phyloP scores from a whole-genome alignment of 2,888 invertebrate species.

The Chironomus tentans region DNA sequence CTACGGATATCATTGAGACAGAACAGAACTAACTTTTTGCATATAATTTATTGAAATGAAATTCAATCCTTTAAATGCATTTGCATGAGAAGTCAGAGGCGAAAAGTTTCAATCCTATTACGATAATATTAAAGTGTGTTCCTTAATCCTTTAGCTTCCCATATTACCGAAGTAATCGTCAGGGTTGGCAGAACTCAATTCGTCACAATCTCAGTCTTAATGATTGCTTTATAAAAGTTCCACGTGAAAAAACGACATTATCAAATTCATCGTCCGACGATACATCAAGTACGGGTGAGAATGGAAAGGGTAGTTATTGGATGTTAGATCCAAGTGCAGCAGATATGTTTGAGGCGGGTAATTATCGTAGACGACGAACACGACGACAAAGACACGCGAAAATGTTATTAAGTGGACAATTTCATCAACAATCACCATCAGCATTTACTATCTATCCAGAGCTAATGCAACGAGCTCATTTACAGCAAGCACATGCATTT shows the following conservation, averaged over 20 bases:
- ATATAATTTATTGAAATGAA: neutral
- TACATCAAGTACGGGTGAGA: constrained; percentile 42
- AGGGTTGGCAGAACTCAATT: constrained; percentile 76
- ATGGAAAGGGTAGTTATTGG: constrained; percentile 66
- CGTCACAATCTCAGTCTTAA: constrained; percentile 71
- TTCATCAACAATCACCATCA: constrained; percentile 25
- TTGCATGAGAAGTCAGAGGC: neutral
- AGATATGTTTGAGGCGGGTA: constrained; percentile 85
- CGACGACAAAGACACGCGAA: constrained; percentile 46
- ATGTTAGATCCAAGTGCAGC: constrained; percentile 66
- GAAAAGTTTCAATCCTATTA: neutral
- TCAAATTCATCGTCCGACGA: constrained; percentile 35
- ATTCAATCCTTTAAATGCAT: neutral
- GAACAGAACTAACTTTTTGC: neutral
- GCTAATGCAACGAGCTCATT: constrained; percentile 14
- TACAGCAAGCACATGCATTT: constrained; percentile 14
- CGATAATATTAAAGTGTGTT: neutral
- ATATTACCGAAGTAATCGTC: constrained; percentile 73
- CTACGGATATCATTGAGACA: no score
- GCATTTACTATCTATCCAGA: constrained; percentile 16
- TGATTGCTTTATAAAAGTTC: constrained; percentile 72
- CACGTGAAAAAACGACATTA: constrained; percentile 38
- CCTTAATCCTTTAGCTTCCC: constrained; percentile 49
- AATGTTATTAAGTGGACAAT: constrained; percentile 29
- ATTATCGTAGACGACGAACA: constrained; percentile 63